Conservation (phyloP, 1,140 invertebrate genomes). For the Polypedilum vanderplanki region DNA sequence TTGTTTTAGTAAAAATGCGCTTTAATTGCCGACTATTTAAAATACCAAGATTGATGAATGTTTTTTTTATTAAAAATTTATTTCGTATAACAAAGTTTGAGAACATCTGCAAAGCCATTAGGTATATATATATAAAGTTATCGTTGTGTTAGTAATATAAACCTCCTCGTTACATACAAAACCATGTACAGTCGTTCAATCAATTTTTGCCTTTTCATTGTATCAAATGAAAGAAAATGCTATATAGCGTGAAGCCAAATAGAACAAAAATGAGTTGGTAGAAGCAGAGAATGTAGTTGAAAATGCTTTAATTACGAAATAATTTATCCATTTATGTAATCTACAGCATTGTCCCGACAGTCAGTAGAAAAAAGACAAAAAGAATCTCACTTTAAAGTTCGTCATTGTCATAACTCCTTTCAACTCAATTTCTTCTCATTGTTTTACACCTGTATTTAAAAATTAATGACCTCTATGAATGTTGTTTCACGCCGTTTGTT, state of each 20-base stretch:
- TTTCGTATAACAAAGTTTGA: background rate
- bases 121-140: background rate
- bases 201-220: background rate
- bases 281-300: background rate
- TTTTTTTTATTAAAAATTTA: no score
- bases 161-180: background rate
- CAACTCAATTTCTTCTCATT: background rate
- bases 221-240: slow-evolving; percentile 13
- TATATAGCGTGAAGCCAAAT: slow-evolving; percentile 17
- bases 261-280: background rate
- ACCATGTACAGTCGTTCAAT: background rate
- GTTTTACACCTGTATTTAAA: slow-evolving; percentile 21
- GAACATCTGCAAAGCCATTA: background rate
- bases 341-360: background rate
- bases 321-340: background rate
- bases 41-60: no score
- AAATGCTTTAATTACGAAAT: slow-evolving; percentile 16
- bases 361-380: no score
- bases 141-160: background rate
- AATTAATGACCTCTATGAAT: slow-evolving; percentile 27
- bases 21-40: no score
- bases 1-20: no score
- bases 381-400: background rate
- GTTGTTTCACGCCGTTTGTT: background rate
- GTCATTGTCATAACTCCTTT: background rate